Base-by-base conservation (phyloP, 2,113 vertebrate species). In the Seriola dumerili region DNA sequence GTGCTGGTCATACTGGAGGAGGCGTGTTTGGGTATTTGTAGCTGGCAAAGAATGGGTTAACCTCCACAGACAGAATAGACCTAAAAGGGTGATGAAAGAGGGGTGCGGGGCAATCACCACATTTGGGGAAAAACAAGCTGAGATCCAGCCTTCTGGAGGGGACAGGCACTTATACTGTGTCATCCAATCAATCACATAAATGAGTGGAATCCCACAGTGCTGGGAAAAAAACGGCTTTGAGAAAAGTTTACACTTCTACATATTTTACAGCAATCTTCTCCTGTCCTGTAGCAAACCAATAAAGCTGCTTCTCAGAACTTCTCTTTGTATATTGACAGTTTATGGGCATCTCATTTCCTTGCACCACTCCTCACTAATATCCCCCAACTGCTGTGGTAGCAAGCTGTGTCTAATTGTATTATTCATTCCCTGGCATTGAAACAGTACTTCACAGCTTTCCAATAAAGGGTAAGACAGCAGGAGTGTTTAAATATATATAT, bases 131-230 rank as follows among this genome's bases (percentile, higher is more conserved):
- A 81, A 82, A 84, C 63, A 89, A 87, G 77, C 66, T 46, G 48
- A 55, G 63, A 72, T 83, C 48, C 52, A 80, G 75, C 29, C 36
- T 48, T 78, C 14, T 73, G 58, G 48, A 67, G 73, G 73, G 77
- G 78, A 81, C 50, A 77, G 38, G 73, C 80, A 72, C 57, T 85
- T 81, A 83, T 48, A 71, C 42, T 69, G 54, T 78, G 71, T 85
- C 78, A 68, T 75, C 72, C 70, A 81, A 88, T 90, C 86, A 87
- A 85, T 92, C 85, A 88, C 78, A 79, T 29, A 66, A 80, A 87
- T 55, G 64, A 81, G 64, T 13, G 64, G 69, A 75, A 80, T 88
- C 78, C 63, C 72, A 75, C 23, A 40, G 78, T 19, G 66, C 65
- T 70, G 78, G 23, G 74, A 23, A 23, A 38, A 57, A 77, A 52